A percentile compares a stretch with the other conserved stretches of the same genome.
phyloP scores from a whole-genome alignment of 2,113 vertebrate species.

The Taxidea taxus region DNA sequence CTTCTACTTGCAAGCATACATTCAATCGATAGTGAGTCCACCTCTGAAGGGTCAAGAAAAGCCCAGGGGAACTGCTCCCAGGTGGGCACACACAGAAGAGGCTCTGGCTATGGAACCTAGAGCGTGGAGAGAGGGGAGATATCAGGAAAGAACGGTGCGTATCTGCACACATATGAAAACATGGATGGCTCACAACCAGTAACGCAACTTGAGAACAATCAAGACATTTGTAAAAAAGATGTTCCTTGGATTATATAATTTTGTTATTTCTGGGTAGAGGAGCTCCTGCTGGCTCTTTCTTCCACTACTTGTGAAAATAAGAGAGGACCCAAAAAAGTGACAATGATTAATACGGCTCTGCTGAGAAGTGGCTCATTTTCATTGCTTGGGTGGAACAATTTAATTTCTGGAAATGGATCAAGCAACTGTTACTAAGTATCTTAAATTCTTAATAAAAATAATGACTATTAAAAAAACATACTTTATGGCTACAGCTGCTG shows the following conservation, averaged over 20 bases:
- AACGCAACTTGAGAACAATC: not conserved
- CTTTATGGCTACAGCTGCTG: constrained; percentile 93
- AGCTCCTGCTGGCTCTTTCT: constrained; percentile 59
- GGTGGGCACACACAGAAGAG: not conserved
- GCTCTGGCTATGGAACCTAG: rapidly evolving
- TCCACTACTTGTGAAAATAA: constrained; percentile 68
- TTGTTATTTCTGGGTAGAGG: constrained; percentile 62
- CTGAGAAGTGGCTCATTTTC: constrained; percentile 69
- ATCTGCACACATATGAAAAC: not conserved
- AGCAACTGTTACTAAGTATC: constrained; percentile 67
- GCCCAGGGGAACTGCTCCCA: not conserved
- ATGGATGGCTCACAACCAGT: not conserved
- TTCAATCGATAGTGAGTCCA: not conserved
- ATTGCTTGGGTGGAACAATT: constrained; percentile 67
- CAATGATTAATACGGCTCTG: constrained; percentile 54
- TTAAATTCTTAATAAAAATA: constrained; percentile 78
- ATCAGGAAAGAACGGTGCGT: not conserved
- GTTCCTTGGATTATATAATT: constrained; percentile 58
- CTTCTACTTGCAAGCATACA: not conserved
- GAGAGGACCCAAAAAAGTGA: constrained; percentile 68
- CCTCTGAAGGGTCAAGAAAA: not conserved
- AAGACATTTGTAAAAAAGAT: constrained; percentile 7
- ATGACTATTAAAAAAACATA: constrained; percentile 83
- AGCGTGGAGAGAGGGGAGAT: not conserved
- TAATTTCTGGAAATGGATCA: constrained; percentile 77